These are phyloP conservation scores for Xylocampa areola DNA, from an alignment of 2,888 invertebrate species.

Conservation along the genomic window DNA sequence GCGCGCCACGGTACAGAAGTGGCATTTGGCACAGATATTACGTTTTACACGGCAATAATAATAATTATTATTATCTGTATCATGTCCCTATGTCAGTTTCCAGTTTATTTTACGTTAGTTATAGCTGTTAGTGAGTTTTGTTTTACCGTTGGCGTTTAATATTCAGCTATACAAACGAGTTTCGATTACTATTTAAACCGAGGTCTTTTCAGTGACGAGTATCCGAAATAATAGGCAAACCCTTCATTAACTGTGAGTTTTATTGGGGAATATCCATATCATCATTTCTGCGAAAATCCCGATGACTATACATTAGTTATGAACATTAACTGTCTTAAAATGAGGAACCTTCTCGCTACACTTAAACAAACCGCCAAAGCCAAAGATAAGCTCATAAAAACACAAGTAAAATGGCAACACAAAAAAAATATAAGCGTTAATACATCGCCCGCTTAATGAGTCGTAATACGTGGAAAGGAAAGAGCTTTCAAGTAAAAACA, in stretches of 20 bases:
- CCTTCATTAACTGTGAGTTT: no score
- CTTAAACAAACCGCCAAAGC: background rate
- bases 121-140: background rate
- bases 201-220: no score
- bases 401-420: background rate
- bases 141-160: background rate
- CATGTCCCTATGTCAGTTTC: constrained; percentile 4
- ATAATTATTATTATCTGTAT: constrained; percentile 12
- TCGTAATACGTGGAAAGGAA: constrained; percentile 21
- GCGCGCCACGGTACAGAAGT: constrained; percentile 3
- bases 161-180: no score
- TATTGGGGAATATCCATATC: no score
- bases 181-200: no score
- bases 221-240: no score
- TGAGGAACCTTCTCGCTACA: no score
- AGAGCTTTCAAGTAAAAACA: constrained; percentile 21
- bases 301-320: no score
- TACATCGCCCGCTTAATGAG: constrained; percentile 21
- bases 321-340: no score
- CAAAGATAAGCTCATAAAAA: background rate
- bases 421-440: constrained; percentile 2
- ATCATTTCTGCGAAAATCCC: no score
- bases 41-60: constrained; percentile 12
- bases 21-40: constrained; percentile 10
- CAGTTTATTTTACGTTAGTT: background rate